phyloP scores from a whole-genome alignment of 1,140 invertebrate species.

The Amphibalanus amphitrite region DNA sequence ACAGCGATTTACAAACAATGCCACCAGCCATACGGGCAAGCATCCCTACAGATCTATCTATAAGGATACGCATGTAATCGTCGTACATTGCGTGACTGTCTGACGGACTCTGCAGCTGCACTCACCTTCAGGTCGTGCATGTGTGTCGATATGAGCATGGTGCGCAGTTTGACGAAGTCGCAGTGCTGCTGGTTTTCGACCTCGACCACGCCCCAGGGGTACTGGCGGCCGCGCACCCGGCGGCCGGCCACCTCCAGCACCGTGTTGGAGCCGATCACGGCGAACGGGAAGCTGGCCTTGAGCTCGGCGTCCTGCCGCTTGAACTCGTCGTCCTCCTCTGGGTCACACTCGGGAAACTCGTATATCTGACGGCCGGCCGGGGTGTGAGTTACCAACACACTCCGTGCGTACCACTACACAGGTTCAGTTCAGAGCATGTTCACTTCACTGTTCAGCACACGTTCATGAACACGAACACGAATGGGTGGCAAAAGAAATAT shows the following conservation, averaged over 20 bases:
- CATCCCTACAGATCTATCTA: too few relatives aligned
- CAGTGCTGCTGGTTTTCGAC: conserved; percentile 95
- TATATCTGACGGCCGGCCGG: conserved; percentile 47
- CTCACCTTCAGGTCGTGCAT: conserved; percentile 31
- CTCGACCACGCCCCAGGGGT: conserved; percentile 97
- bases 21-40: too few relatives aligned
- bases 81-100: too few relatives aligned
- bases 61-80: too few relatives aligned
- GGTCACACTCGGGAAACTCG: conserved; percentile 91
- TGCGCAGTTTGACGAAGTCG: conserved; percentile 89
- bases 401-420: neutral
- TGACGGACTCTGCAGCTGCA: too few relatives aligned
- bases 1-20: too few relatives aligned
- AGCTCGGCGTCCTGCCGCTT: conserved; percentile 76
- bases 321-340: conserved; percentile 83
- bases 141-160: conserved; percentile 60
- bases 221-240: conserved; percentile 75
- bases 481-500: too few relatives aligned
- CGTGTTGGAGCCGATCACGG: conserved; percentile 86
- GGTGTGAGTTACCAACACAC: neutral
- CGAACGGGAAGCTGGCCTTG: conserved; percentile 85
- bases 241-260: conserved; percentile 81
- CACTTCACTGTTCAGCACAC: too few relatives aligned
- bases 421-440: neutral
- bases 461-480: too few relatives aligned